Evolutionary conservation across 1,140 invertebrate species (phyloP), one percentile per base, ranked within the genome.

Genomic region (Pachypsylla venusta): DNA sequence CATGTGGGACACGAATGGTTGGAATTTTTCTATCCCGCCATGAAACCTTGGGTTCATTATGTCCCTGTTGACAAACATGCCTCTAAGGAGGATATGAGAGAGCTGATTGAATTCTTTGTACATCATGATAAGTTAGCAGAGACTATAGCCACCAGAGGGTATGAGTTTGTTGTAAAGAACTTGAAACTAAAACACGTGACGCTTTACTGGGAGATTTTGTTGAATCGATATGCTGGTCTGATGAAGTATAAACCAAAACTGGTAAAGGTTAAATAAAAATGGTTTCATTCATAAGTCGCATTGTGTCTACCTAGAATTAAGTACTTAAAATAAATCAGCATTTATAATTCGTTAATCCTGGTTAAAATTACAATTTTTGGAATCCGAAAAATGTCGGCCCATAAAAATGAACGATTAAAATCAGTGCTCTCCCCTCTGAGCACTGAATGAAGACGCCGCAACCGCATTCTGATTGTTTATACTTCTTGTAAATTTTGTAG

Each of bases 11-110:
- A 91, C 65, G 89, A 95, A 63, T 98, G 93, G 93, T 74, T 82
- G 24, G 94, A 98, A 76, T 98, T 98, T 74, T 98, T 96, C 70
- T 98, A 98, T 69, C 76, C 82, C 22, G 79, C 81, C 27, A 73
- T 98, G 64, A 90, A 90, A 70, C 93, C 93, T 2, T 98, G 94
- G 94, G 79, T 94, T 53, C 94, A 98, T 75, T 98, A 94, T 69
- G 80, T 98, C 64, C 94, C 93, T 4, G 80, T 98, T 1, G 73
- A 77, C n/a, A 78, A 77, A 55, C 77, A 82, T 66, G 81, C 85
- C 25, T 77, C 71, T 24, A 73, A 84, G 70, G 68, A 81, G 58
- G 77, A 88, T 61, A 73, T 92, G 2, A 73, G 77, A 76, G 76
- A 68, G 28, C 72, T 93, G 1, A 74, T 97, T 26, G 66, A 80